phyloP scores from a whole-genome alignment of 2,888 invertebrate species.

The Allacma fusca region DNA sequence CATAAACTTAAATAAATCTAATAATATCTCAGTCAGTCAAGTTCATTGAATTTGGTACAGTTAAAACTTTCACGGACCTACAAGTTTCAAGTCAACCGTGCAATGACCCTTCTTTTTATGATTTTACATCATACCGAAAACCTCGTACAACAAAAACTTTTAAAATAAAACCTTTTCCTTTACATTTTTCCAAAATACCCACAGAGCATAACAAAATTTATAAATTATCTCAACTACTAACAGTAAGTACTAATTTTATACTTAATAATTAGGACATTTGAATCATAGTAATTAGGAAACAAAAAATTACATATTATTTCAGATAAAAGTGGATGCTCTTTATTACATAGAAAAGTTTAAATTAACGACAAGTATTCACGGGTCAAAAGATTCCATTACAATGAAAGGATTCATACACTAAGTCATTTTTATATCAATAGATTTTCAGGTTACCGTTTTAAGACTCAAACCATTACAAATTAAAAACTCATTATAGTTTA shows the following conservation, averaged over 20 bases:
- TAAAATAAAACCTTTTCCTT: neutral
- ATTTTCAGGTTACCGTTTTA: neutral
- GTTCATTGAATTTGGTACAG: slow-evolving; percentile 51
- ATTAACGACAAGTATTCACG: too few relatives aligned
- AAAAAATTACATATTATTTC: too few relatives aligned
- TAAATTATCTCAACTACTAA: neutral
- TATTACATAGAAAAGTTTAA: too few relatives aligned
- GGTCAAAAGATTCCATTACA: too few relatives aligned
- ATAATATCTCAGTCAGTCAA: slow-evolving; percentile 56
- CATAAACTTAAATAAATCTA: slow-evolving; percentile 27
- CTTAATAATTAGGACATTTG: too few relatives aligned
- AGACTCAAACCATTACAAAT: neutral
- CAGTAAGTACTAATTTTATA: neutral
- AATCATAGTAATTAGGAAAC: too few relatives aligned
- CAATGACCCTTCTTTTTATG: neutral
- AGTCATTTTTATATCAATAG: neutral
- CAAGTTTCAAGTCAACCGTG: neutral
- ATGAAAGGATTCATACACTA: too few relatives aligned
- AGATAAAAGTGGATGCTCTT: too few relatives aligned
- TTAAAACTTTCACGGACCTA: slow-evolving; percentile 26
- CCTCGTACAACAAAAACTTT: neutral
- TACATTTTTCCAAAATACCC: neutral
- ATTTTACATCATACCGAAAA: neutral
- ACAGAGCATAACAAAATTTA: neutral
- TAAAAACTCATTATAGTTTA: too few relatives aligned